Evolutionary conservation across 2,113 vertebrate species (phyloP), one percentile per base, ranked within the genome.

Genomic region (Gasterosteus nipponicus): DNA sequence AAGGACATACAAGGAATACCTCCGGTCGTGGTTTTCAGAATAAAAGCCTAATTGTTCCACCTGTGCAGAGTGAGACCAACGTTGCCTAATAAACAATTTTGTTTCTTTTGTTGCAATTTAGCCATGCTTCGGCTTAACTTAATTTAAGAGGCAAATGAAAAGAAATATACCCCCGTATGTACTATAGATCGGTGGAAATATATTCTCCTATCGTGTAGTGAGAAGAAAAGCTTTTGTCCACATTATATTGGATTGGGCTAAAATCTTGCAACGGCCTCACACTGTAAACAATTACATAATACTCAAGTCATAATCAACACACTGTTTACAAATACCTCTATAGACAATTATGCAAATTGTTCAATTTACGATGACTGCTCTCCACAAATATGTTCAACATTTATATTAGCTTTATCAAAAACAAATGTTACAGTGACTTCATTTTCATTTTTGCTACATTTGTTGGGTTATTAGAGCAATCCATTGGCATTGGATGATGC

Each of bases 21-120:
- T 89, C 87, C 62, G 60, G 38, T 64, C 39, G 0, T 0, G 8
- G 26, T 15, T 69, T 84, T 82, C 75, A 73, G 41, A 85, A 81
- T 84, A 90, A 89, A 75, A 69, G 11, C 1, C 9, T 1, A 9
- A 8, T 16, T 10, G 2, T 39, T 62, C 5, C 26, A 10, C 3
- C 14, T 54, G 11, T 33, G 29, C 14, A 29, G 42, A 14, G 9
- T 5, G 22, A 12, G 4, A 19, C 8, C 18, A 10, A 38, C 15
- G 19, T 10, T 39, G 3, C 10, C 22, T 14, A 29, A 22, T 11
- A 33, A 22, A 41, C 10, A 41, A 2, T 22, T 53, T 5, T 15
- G 26, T 56, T 31, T 57, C 5, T 9, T 19, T 16, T 5, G 9
- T 3, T 3, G 15, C 2, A 10, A 18, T 59, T 35, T 8, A 22